Conservation (phyloP, 2,888 invertebrate genomes). For the Clunio marinus region DNA sequence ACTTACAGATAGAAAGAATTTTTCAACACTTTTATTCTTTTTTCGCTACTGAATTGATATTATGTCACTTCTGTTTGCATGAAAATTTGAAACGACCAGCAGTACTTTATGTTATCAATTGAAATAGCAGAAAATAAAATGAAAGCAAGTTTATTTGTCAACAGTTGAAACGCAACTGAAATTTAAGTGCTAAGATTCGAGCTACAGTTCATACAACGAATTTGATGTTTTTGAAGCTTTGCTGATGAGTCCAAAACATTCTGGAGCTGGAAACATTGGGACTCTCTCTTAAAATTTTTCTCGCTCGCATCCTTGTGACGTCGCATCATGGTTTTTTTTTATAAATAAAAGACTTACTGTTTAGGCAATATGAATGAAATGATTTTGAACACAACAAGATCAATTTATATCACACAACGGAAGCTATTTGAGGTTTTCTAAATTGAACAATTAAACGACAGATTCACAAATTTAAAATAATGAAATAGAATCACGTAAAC, state of each 20-base stretch:
- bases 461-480: too few relatives aligned
- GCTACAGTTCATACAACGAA: not conserved
- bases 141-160: not conserved
- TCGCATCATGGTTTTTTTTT: not conserved
- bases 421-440: too few relatives aligned
- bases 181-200: not conserved
- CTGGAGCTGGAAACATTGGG: conserved; percentile 1
- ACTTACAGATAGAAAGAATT: too few relatives aligned
- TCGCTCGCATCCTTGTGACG: conserved; percentile 10
- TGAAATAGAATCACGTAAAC: too few relatives aligned
- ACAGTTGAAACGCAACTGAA: not conserved
- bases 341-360: not conserved
- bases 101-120: not conserved
- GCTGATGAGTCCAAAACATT: not conserved
- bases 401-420: too few relatives aligned
- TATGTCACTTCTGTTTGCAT: too few relatives aligned
- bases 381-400: too few relatives aligned
- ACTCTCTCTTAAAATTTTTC: not conserved
- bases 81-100: too few relatives aligned
- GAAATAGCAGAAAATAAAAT: not conserved
- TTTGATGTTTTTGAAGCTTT: conserved; percentile 14
- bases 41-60: too few relatives aligned
- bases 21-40: too few relatives aligned
- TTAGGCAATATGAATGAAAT: too few relatives aligned
- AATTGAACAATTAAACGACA: too few relatives aligned